Conservation (phyloP, 2,888 invertebrate species). For the Caenorhabditis angaria region DNA sequence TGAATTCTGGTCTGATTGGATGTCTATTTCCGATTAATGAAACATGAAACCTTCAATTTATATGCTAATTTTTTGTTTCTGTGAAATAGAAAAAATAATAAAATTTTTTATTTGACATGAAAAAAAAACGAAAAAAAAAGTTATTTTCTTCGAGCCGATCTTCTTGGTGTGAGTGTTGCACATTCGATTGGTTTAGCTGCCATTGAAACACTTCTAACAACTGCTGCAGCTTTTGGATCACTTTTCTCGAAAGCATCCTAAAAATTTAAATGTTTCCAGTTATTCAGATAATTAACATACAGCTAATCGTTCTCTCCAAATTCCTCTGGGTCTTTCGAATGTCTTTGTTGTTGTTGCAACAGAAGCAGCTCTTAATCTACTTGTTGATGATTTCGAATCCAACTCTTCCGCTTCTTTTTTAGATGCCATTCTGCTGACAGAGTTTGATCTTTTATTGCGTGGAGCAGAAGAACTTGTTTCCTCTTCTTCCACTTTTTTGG, state of each 20-base stretch:
- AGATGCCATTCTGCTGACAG: too few relatives aligned
- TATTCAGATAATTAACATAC: not conserved
- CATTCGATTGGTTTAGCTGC: not conserved
- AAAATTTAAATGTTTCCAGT: not conserved
- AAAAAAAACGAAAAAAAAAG: too few relatives aligned
- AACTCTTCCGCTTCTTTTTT: not conserved
- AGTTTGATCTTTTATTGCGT: too few relatives aligned
- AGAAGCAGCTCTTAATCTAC: not conserved
- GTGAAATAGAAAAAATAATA: not conserved
- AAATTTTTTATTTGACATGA: not conserved
- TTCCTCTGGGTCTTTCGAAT: too few relatives aligned
- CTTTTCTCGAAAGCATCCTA: not conserved
- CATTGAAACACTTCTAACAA: not conserved
- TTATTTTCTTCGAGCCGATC: not conserved
- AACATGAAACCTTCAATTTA: not conserved
- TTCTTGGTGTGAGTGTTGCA: not conserved
- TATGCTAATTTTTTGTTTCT: constrained; percentile 4
- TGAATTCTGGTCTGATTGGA: constrained; percentile 51
- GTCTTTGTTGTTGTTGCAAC: not conserved
- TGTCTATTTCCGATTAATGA: constrained; percentile 28
- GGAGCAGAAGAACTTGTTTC: too few relatives aligned
- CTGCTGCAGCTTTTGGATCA: not conserved
- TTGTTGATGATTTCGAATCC: not conserved
- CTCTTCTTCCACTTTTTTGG: not conserved
- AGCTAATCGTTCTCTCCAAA: not conserved